Evolutionary conservation across 2,113 vertebrate genomes (phyloP).

Genomic region (Notechis scutatus): DNA sequence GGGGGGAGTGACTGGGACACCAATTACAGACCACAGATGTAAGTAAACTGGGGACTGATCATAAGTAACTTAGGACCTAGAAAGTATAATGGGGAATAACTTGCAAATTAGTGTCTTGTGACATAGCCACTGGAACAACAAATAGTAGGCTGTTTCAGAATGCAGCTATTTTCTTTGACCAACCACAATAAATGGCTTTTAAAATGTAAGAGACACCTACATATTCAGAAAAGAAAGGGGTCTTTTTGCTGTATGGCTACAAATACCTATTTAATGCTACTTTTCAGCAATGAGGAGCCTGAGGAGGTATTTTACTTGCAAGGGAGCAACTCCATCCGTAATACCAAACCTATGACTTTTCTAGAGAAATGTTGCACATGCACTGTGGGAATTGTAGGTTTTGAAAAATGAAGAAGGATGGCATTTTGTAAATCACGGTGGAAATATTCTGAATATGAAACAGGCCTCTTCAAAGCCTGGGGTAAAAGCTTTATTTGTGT

Average conservation of each 20-base stretch:
- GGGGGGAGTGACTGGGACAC: no score
- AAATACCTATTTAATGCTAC: rapidly evolving
- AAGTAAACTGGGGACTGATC: no score
- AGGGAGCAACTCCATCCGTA: not conserved
- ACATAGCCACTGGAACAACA: not conserved
- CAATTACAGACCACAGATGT: no score
- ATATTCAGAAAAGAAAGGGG: not conserved
- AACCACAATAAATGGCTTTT: not conserved
- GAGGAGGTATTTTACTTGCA: not conserved
- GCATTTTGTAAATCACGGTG: not conserved
- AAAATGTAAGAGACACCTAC: not conserved
- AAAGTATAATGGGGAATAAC: not conserved
- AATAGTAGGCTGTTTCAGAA: not conserved
- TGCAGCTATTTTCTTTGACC: not conserved
- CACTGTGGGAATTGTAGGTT: not conserved
- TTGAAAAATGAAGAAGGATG: not conserved
- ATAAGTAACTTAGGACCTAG: no score
- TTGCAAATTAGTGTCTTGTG: not conserved
- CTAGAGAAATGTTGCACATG: not conserved
- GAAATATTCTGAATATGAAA: not conserved
- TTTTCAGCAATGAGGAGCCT: not conserved
- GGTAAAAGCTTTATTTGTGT: no score
- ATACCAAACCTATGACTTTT: rapidly evolving
- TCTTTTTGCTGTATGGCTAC: not conserved
- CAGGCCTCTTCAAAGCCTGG: not conserved